Base-by-base conservation (phyloP, 1,140 invertebrate genomes). In the Lethrus apterus region DNA sequence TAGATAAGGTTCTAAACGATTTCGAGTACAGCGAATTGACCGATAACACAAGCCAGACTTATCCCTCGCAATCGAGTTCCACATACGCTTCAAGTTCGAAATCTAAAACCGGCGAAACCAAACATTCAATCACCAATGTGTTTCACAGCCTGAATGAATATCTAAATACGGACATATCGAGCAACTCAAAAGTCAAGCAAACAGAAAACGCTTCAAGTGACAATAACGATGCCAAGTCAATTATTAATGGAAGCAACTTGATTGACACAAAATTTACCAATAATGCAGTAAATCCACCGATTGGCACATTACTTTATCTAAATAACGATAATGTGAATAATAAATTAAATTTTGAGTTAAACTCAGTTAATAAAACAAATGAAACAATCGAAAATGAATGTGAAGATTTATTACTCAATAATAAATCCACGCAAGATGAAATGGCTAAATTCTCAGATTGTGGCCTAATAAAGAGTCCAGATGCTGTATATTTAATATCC, bases 1-100 rank as follows among this genome's bases (percentile, higher is more conserved):
- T 91, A 54, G 86, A 91, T 68, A 86, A 88, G 73, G 84, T 90
- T 55, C 71, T 92, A 36, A 86, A 91, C 68, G 86, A 90, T 60
- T 86, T 92, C 69, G 87, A 91, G 69, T 77, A 82, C 60, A 79
- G 79, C 63, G 78, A 84, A 75, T 47, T 54, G 31, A 50, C 50
- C 10, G 52, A 54, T 38, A 42, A 11, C 19, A 13, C 11, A n/a
- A 21, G 23, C 10, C 8, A 4, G 5, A 50, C 23, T 2, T 32
- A 26, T 33, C 33, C 26, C 14, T 1, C 14, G 19, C 30, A 29
- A 15, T 8, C 42, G 17, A 17, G 41, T 29, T 48, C 41, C n/a
- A 32, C 34, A 29, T 20, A 34, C 35, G 4, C 34, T n/a, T 33
- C 34, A 40, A 47, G 35, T 31, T 32, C 21, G 14, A 41, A 23